Evolutionary conservation across 2,113 vertebrate genomes (phyloP), one percentile per base, ranked within the genome.

Genomic region (Lophotis ruficrista): DNA sequence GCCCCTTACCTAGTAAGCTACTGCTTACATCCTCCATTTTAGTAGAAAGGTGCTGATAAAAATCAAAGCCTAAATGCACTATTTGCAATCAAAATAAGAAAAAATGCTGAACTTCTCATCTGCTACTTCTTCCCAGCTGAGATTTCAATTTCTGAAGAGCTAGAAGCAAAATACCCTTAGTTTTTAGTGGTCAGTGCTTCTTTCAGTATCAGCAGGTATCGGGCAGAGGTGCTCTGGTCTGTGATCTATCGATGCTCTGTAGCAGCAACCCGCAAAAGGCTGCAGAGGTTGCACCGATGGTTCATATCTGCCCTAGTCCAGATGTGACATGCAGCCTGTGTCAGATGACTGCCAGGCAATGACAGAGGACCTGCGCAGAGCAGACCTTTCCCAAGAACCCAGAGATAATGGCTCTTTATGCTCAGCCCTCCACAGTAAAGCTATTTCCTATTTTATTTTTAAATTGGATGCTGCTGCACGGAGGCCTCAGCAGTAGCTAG

Each of bases 171-270:
- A 50, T 7, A 51, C 23, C 28, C 69, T 3, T 6, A 19, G 22
- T 23, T 84, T 83, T 57, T 20, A 86, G 79, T 0, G 0, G 35
- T 7, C 62, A 6, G 22, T 60, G 33, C n/a, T 68, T 45, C 76
- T 48, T 60, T 25, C 54, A 51, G 51, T 33, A 65, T 23, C 25
- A 65, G 7, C 24, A 28, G 27, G 11, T n/a, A 31, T 25, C 24
- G n/a, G 41, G 16, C 27, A 21, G 6, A 41, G 41, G 37, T 45
- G 37, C 83, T 58, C 43, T 51, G 20, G 25, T 43, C 23, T 7
- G 0, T 31, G 51, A 57, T 22, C 28, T 65, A 37, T 4, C 3
- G 0, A 3, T 43, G 68, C 35, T 60, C 51, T 64, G 43, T 6
- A 37, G 38, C 53, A 90, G 85, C 37, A 84, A 53, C 60, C 60